Percentiles rank a stretch among this genome's conserved stretches.
phyloP scores from a whole-genome alignment of 2,888 invertebrate species.

The Drosophila greeni region DNA sequence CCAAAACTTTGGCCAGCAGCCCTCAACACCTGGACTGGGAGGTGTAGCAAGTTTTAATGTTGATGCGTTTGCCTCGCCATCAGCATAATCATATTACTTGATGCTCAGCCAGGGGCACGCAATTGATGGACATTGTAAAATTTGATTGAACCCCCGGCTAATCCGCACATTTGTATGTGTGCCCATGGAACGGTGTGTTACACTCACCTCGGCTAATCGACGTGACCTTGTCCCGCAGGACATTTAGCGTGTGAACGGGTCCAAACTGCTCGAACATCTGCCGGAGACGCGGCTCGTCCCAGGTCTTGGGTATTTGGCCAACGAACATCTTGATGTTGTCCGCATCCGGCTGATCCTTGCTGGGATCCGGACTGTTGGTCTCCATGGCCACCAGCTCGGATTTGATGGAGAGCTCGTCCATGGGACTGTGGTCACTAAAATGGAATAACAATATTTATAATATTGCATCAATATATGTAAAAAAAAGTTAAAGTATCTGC shows the following conservation, averaged over 20 bases:
- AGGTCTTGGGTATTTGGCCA: conserved; percentile 96
- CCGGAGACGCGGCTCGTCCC: conserved; percentile 96
- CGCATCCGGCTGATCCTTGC: conserved; percentile 91
- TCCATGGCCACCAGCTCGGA: conserved; percentile 50
- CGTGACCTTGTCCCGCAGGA: conserved; percentile 97
- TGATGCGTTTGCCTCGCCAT: conserved; percentile 44
- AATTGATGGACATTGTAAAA: conserved; percentile 69
- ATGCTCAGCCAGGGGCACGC: conserved; percentile 34
- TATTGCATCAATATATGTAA: too few species aligned
- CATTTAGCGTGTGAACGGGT: conserved; percentile 97
- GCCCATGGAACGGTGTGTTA: conserved; percentile 39
- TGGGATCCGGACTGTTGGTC: conserved; percentile 58
- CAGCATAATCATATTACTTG: conserved; percentile 69
- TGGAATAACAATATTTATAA: too few species aligned
- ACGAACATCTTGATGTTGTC: conserved; percentile 99
- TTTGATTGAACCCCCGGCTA: conserved; percentile 54
- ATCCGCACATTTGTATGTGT: conserved; percentile 62
- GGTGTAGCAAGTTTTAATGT: conserved; percentile 54
- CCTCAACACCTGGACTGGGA: conserved; percentile 29
- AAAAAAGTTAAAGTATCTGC: neutral
- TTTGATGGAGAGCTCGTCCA: conserved; percentile 40
- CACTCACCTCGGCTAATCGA: conserved; percentile 96
- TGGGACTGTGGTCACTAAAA: conserved; percentile 16
- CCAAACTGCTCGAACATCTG: conserved; percentile 98
- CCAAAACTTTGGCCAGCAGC: conserved; percentile 42